A percentile compares a stretch with the other conserved stretches of the same genome.
These are phyloP conservation scores for Corythaixoides concolor DNA, from an alignment of 2,113 vertebrate genomes.

Conservation along the genomic window DNA sequence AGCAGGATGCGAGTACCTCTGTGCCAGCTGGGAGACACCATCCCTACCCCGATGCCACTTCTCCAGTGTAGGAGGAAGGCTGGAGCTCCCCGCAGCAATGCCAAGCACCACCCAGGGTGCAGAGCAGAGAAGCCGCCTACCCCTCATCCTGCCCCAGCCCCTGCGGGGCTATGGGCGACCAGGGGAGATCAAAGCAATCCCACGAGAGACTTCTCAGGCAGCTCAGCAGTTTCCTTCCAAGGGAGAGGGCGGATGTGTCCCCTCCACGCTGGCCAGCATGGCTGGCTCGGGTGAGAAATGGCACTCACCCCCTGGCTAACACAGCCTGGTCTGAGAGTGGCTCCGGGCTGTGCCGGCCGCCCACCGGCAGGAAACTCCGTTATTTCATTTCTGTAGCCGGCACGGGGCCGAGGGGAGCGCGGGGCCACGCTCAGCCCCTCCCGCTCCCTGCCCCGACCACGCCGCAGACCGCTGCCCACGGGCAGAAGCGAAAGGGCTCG, in stretches of 20 bases:
- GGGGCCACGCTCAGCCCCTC: neutral
- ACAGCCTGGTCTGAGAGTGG: neutral
- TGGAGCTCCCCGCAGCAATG: neutral
- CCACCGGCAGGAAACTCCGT: neutral
- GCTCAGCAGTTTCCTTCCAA: neutral
- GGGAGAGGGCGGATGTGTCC: neutral
- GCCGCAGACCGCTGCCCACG: fast-evolving
- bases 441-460: neutral
- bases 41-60: fast-evolving
- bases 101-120: neutral
- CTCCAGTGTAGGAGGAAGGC: neutral
- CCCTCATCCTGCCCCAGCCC: neutral
- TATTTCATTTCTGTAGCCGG: neutral
- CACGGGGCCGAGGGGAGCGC: fast-evolving
- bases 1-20: neutral
- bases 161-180: neutral
- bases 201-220: neutral
- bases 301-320: neutral
- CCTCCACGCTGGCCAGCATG: neutral
- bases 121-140: neutral
- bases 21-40: neutral
- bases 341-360: neutral
- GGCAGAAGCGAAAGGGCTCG: neutral
- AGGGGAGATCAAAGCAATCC: neutral
- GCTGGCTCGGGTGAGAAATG: neutral